A percentile compares a stretch with the other conserved stretches of the same genome.
These are phyloP conservation scores for Atta colombica DNA, from an alignment of 1,140 invertebrate genomes.

Conservation along the genomic window DNA sequence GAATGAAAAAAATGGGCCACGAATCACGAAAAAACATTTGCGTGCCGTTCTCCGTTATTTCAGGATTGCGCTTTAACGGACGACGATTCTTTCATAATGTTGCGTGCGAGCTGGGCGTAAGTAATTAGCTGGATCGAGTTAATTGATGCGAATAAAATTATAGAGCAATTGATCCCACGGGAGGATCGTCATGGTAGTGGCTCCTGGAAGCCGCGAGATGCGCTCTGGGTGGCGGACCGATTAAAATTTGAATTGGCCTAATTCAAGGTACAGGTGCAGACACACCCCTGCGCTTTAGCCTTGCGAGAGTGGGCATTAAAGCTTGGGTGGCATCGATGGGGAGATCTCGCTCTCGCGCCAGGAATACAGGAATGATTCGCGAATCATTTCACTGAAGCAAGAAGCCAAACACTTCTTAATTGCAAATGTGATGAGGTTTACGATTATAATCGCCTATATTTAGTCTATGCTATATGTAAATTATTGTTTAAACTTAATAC, in stretches of 20 bases:
- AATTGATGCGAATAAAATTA: conserved; percentile 57
- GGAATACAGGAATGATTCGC: conserved; percentile 6
- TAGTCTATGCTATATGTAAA: not conserved
- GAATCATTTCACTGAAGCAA: conserved; percentile 8
- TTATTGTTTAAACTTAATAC: not conserved
- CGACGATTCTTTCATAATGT: not conserved
- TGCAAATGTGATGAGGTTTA: conserved; percentile 25
- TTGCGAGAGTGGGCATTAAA: conserved; percentile 56
- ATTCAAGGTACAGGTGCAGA: conserved; percentile 67
- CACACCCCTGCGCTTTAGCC: conserved; percentile 59
- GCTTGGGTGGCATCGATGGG: conserved; percentile 53
- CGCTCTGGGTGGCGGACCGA: conserved; percentile 70
- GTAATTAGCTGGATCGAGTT: conserved; percentile 52
- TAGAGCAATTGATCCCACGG: conserved; percentile 42
- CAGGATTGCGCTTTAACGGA: conserved; percentile 24
- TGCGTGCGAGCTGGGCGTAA: conserved; percentile 8
- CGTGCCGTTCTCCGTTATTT: conserved; percentile 18
- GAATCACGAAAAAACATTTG: not conserved
- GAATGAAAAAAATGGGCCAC: conserved; percentile 35
- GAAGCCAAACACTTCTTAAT: conserved; percentile 31
- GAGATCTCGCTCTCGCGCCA: conserved; percentile 42
- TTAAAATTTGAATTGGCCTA: conserved; percentile 74
- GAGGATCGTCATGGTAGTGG: conserved; percentile 7
- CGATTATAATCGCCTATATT: conserved; percentile 5
- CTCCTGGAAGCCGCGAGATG: conserved; percentile 40